Base-by-base conservation (phyloP, 2,797 vertebrate genomes). In the Bucorvus abyssinicus region DNA sequence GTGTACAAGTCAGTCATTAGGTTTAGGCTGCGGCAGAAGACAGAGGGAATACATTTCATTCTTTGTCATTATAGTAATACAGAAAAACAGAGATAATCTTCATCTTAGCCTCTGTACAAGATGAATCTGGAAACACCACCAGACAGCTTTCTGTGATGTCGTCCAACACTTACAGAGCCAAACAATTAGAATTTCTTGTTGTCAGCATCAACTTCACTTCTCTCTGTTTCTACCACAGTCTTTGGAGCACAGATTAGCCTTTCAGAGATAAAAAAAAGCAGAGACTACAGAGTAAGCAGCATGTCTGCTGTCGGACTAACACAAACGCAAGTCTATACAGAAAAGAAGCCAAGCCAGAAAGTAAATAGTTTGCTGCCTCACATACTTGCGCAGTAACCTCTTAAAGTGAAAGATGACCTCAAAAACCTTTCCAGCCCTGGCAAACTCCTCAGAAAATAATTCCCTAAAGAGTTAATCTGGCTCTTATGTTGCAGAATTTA, bases 321-420 rank as follows among this genome's bases (percentile, higher is more conserved):
- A 61, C 44, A 53, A 76, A 10, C 38, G 17, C 57, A 76, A 90
- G 52, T 38, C 64, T 68, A 60, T 3, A 32, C 26, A 83, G 67
- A 88, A 49, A 80, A 56, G 82, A 92, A 93, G 75, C 34, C 57
- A 38, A 92, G 53, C 29, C 89, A 96, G 68, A 92, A 95, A 93
- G 71, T 74, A 90, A 94, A 87, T 24, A 87, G 65, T 78, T 60
- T 73, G 45, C 71, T 89, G 60, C 50, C 27, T 84, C 30, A 71
- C 78, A 83, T 89, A 83, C 73, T 92, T 93, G 38, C 38, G 55
- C 56, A 78, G 38, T 68, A 85, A 80, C 34, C 75, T 89, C 49
- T 94, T 87, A 87, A 94, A 89, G 82, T 40, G 73, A 75, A 93
- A 95, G 59, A 55, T 17, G 23, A 83, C 12, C 12, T 7, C 12